Base-by-base conservation (phyloP, 2,888 invertebrate genomes). In the Stictocephala bisonia region DNA sequence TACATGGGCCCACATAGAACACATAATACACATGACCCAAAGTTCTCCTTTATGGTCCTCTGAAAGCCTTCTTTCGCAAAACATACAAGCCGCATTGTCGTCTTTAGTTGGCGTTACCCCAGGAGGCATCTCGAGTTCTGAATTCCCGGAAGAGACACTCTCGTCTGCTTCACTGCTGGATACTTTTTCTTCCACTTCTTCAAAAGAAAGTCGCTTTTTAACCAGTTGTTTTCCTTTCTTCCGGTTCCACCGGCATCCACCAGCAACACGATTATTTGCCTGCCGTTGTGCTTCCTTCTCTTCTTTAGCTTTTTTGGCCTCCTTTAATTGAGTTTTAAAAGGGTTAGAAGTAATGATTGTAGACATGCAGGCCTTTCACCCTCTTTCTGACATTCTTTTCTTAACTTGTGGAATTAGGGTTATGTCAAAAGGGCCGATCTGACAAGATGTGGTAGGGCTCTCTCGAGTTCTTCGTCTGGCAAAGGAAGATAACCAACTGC, bases 341-440 rank as follows among this genome's bases (percentile, higher is more conserved):
- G 7, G 40, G 40, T 7, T 35, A 35, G 40, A 35, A 11, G 40
- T 35, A 11, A 35, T 35, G 40, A 35, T 11, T 35, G 40, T 11
- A 35, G 40, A 35, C 7, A 11, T 35, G 40, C 40, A 35, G 7
- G 40, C 40, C 40, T 35, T 35, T 11, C 40, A 11, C 7, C 40
- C 40, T 11, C 40, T 35, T 11, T 35, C 11, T 35, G 40, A 35
- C 9, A 11, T 35, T 35, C 35, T 60, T 35, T 60, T 60, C 35
- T 60, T 26, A 3, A 31, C 35, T 60, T 60, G 29, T 6, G 31
- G 31, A 15, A 31, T 60, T 7, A 35, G 60, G 35, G 1, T 31
- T 15, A 29, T 60, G 60, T 15, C 60, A 31, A 60, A 60, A 13
- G 18, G 60, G 13, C 13, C n/a, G 11, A 18, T 60, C 60, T 60